These are phyloP conservation scores for Anoplius nigerrimus DNA, from an alignment of 2,888 invertebrate genomes.

Conservation along the genomic window DNA sequence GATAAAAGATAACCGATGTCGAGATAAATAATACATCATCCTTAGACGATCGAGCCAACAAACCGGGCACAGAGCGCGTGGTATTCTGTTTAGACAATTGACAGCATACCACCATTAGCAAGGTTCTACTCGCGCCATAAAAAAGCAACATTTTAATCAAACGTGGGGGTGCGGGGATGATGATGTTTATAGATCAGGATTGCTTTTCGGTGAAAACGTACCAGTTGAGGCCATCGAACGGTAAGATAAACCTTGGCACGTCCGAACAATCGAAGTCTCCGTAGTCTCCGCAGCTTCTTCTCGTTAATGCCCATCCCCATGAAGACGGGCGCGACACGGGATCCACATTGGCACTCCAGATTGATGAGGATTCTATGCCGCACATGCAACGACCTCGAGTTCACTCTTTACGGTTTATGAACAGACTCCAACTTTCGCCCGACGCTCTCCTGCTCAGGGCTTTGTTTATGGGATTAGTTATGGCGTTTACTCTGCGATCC, in stretches of 20 bases:
- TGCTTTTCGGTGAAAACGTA: conserved; percentile 61
- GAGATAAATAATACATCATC: too few species aligned
- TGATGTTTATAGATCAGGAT: too few species aligned
- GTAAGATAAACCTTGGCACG: conserved; percentile 80
- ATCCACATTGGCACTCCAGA: conserved; percentile 74
- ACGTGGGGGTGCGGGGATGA: too few species aligned
- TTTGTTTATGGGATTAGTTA: background rate
- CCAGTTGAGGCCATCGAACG: conserved; percentile 80
- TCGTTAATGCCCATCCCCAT: conserved; percentile 77
- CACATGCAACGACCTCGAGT: conserved; percentile 48
- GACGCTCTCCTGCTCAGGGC: conserved; percentile 8
- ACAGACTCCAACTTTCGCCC: background rate
- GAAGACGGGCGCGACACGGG: conserved; percentile 72
- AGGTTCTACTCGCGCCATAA: too few species aligned
- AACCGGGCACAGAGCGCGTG: too few species aligned
- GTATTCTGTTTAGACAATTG: too few species aligned
- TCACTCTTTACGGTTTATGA: background rate
- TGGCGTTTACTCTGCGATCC: background rate
- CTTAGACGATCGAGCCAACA: too few species aligned
- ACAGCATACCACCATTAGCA: too few species aligned
- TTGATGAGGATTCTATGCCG: conserved; percentile 61
- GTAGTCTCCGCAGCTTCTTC: conserved; percentile 77
- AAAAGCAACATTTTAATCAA: too few species aligned
- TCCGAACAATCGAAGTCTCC: conserved; percentile 79
- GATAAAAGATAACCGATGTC: too few species aligned